Evolutionary conservation across 2,888 invertebrate genomes (phyloP), one percentile per base, ranked within the genome.

Genomic region (Cosmia trapezina): DNA sequence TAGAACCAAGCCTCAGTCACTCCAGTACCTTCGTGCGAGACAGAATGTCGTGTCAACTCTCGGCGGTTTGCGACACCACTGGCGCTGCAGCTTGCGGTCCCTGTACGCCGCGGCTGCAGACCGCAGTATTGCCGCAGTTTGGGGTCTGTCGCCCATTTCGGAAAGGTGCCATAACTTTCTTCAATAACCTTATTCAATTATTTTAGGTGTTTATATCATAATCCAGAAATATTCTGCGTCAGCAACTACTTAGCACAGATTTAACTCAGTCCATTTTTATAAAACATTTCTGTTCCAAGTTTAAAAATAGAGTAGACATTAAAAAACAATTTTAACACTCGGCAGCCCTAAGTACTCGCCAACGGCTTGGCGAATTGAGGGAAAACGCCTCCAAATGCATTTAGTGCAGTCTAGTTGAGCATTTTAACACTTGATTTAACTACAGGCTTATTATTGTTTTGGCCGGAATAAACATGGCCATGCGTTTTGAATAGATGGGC

Each of bases 351-450:
- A 78, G 86, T 89, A 88, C 87, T 89, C 87, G 91, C 90, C 90
- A 89, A 89, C 86, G 87, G 88, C 88, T 86, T 87, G 84, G 86
- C 86, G 78, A 87, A 85, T 87, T 83, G 84, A 85, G 80, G 87
- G 80, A 88, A 75, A 89, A 91, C 89, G 88, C 88, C 87, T 89
- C 89, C 87, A 90, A 92, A 91, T 89, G 90, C 89, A 90, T 92
- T 93, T 92, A 91, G 91, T 90, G 88, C 91, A 88, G 87, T 83
- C 87, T 82, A 82, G 85, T 87, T 86, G 81, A 85, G 77, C 87
- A 85, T 87, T 88, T 88, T 87, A 87, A 87, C 88, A 87, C 85
- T 88, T 88, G 87, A 88, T 87, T 86, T 87, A 88, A 86, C 85
- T 82, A 87, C 73, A 54, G 69, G 78, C 83, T 85, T 87, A 86